Evolutionary conservation across 2,888 invertebrate species (phyloP).

Genomic region (Amblyteles armatorius): DNA sequence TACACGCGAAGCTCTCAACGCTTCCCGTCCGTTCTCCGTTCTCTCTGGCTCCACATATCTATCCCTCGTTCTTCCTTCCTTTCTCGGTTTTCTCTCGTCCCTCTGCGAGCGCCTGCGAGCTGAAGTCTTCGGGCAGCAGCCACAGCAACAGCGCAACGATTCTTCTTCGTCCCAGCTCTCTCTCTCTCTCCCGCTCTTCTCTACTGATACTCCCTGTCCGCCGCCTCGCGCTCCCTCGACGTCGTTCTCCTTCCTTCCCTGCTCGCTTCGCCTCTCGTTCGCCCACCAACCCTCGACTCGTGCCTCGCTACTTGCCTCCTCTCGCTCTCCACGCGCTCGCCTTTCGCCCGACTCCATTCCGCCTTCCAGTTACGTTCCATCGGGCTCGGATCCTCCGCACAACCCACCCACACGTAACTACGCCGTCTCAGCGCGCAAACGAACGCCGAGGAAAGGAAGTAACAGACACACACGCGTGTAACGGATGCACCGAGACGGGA

Average conservation of each 20-base stretch:
- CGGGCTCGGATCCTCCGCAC: constrained; percentile 68
- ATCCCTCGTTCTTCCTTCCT: constrained; percentile 60
- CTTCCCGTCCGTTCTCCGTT: constrained; percentile 51
- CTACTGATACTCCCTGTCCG: constrained; percentile 30
- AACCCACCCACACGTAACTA: constrained; percentile 74
- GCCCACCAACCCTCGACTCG: constrained; percentile 55
- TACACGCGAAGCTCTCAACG: constrained; percentile 62
- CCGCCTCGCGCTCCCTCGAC: constrained; percentile 27
- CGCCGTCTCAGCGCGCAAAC: constrained; percentile 59
- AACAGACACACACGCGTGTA: background rate
- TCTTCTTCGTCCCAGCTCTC: constrained; percentile 52
- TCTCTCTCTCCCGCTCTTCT: background rate
- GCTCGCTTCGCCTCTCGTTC: constrained; percentile 56
- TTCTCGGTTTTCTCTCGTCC: constrained; percentile 48
- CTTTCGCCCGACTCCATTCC: constrained; percentile 72
- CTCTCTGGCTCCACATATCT: constrained; percentile 50
- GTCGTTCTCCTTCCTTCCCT: constrained; percentile 52
- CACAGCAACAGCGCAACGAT: constrained; percentile 34
- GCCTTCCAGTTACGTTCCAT: constrained; percentile 69
- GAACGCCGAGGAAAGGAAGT: constrained; percentile 26
- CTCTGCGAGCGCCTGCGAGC: no score
- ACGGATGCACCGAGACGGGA: constrained; percentile 19
- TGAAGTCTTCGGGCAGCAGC: constrained; percentile 10
- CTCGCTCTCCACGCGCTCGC: constrained; percentile 62
- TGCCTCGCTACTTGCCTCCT: constrained; percentile 35